phyloP scores from a whole-genome alignment of 1,140 invertebrate genomes.

The Brachystomella parvula region DNA sequence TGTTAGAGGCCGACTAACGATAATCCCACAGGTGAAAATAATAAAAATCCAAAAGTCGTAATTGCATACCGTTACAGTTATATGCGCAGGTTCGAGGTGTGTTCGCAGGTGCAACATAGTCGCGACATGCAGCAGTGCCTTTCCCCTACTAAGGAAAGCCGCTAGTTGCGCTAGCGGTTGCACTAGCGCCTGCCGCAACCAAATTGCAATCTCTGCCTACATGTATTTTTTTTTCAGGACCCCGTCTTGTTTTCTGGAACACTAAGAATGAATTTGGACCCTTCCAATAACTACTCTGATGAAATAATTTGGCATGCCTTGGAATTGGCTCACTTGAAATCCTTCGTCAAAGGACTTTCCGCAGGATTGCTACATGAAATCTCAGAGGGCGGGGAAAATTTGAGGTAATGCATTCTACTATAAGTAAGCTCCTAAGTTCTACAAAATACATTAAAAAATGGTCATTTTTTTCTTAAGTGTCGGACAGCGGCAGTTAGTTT shows the following conservation, averaged over 20 bases:
- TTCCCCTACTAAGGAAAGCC: no score
- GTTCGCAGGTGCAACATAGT: slow-evolving; percentile 46
- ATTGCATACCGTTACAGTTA: not conserved
- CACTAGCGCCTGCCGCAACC: no score
- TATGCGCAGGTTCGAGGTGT: slow-evolving; percentile 47
- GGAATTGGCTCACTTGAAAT: not conserved
- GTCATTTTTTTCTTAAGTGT: slow-evolving; percentile 54
- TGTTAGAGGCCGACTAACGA: slow-evolving; percentile 74
- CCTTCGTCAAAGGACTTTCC: not conserved
- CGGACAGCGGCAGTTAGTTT: slow-evolving; percentile 74
- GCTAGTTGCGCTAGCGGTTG: no score
- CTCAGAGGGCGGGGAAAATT: slow-evolving; percentile 2
- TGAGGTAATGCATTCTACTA: not conserved
- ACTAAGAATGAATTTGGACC: slow-evolving; percentile 47
- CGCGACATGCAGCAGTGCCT: no score
- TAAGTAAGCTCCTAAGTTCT: not conserved
- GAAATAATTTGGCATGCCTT: not conserved
- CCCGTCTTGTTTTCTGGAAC: no score
- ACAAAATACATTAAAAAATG: not conserved
- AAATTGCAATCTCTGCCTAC: no score
- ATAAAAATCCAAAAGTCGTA: not conserved
- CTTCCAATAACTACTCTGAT: slow-evolving; percentile 38
- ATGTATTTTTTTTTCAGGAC: no score
- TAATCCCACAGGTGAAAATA: slow-evolving; percentile 67
- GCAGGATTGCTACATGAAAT: not conserved